These are phyloP conservation scores for Dicerorhinus sumatrensis DNA, from an alignment of 2,113 vertebrate genomes.

Conservation along the genomic window DNA sequence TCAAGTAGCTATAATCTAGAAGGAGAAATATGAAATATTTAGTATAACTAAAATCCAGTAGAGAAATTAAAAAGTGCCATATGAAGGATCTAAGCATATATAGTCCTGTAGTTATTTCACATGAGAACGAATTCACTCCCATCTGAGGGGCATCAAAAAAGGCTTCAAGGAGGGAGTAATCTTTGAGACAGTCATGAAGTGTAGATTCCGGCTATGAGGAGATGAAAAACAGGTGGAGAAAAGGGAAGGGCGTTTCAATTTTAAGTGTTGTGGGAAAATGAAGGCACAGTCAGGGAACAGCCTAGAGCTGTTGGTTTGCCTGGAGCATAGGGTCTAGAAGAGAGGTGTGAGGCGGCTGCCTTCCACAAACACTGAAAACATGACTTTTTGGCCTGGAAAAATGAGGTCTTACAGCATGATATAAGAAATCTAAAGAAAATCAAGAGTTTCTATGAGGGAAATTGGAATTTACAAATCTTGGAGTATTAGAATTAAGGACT, in stretches of 20 bases:
- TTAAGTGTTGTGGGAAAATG: background rate
- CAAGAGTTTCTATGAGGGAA: background rate
- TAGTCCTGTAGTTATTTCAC: background rate
- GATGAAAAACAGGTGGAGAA: background rate
- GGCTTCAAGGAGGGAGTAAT: background rate
- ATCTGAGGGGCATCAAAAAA: background rate
- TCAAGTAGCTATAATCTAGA: background rate
- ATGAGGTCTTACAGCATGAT: background rate
- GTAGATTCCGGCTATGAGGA: background rate
- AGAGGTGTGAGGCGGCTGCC: background rate
- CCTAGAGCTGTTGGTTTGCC: background rate
- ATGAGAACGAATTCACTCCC: background rate
- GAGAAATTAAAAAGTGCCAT: background rate
- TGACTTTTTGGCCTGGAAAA: background rate
- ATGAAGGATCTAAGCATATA: background rate
- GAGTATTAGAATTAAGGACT: background rate
- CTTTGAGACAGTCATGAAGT: background rate
- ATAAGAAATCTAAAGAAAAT: constrained; percentile 17
- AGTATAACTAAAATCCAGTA: background rate
- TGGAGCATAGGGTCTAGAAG: background rate
- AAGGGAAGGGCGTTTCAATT: background rate
- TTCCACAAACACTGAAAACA: background rate
- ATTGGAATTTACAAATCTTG: background rate
- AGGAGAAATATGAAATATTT: background rate
- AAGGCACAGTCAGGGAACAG: background rate